Base-by-base conservation (phyloP, 2,797 vertebrate species). In the Thamnophis elegans region DNA sequence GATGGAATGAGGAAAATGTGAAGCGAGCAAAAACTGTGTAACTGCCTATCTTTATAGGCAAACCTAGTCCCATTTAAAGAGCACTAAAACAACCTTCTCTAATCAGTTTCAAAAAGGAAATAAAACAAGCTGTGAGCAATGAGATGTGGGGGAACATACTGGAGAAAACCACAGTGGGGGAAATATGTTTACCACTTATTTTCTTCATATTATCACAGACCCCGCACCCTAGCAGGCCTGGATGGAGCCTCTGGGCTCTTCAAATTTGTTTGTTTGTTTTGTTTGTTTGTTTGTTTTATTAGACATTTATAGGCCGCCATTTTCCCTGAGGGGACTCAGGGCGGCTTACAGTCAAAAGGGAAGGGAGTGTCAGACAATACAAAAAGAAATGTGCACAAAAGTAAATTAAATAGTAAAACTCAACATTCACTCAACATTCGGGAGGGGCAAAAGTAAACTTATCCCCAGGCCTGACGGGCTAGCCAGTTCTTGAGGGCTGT, bases 1-100 rank as follows among this genome's bases (percentile, higher is more conserved):
- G 89, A 86, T 60, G 59, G 87, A 86, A 91, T 86, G 73, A 91
- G 91, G 93, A 92, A 92, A 54, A 13, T 25, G 51, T 85, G 53
- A 65, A 65, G 28, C 22, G 36, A 51, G 36, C 32, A 78, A 56
- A 36, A 53, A 87, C 25, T 73, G 20, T 16, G 54, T 60, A 20
- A 82, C 28, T 36, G 58, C 14, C n/a, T 47, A 60, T 90, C 20
- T 42, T 92, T 68, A 91, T n/a, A 58, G 36, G 85, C 5, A 65
- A 53, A 13, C 32, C 22, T 54, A 26, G 53, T 14, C 25, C 20
- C 32, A 53, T 54, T n/a, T 13, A 89, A 90, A 25, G 1, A 89
- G 14, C 26, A 85, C 4, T 90, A 56, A 73, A 91, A 73, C 53
- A 12, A n/a, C 47, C 18, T 20, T 13, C 5, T 14, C 65, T 85